phyloP scores from a whole-genome alignment of 2,888 invertebrate genomes.

The Neoaliturus tenellus region DNA sequence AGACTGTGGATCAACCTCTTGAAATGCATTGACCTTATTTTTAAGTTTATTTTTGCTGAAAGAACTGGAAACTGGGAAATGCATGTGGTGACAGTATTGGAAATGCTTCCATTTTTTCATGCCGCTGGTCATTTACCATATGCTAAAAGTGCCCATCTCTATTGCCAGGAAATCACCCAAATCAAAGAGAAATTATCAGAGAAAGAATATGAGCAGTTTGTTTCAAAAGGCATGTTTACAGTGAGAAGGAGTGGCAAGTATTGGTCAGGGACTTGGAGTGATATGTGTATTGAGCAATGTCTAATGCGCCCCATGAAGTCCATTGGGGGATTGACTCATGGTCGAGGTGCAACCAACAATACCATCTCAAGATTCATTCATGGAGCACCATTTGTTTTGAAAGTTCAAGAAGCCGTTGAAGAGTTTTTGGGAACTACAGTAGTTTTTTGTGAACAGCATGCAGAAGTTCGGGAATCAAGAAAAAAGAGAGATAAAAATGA shows the following conservation, averaged over 20 bases:
- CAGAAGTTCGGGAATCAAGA: neutral
- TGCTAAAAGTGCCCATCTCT: constrained; percentile 1
- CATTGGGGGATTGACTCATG: constrained; percentile 36
- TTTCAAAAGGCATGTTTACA: neutral
- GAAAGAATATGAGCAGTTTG: neutral
- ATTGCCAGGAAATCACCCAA: neutral
- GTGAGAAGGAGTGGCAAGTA: neutral
- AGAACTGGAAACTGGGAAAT: neutral
- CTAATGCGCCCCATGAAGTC: constrained; percentile 27
- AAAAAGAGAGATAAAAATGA: neutral
- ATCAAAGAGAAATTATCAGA: neutral
- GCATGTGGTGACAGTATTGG: neutral
- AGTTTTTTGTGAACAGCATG: neutral
- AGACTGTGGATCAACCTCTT: neutral
- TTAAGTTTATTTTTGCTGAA: neutral
- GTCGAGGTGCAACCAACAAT: constrained; percentile 37
- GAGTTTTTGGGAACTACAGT: neutral
- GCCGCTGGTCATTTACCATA: constrained; percentile 14
- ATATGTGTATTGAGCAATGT: constrained; percentile 45
- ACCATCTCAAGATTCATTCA: constrained; percentile 25
- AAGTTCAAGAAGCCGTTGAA: constrained; percentile 31
- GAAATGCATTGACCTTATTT: neutral
- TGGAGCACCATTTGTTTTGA: constrained; percentile 43
- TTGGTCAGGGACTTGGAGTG: neutral
- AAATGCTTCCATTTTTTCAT: neutral